Percentiles rank a stretch among this genome's conserved stretches.
phyloP scores from a whole-genome alignment of 2,888 invertebrate genomes.

The Agriopis leucophaearia region DNA sequence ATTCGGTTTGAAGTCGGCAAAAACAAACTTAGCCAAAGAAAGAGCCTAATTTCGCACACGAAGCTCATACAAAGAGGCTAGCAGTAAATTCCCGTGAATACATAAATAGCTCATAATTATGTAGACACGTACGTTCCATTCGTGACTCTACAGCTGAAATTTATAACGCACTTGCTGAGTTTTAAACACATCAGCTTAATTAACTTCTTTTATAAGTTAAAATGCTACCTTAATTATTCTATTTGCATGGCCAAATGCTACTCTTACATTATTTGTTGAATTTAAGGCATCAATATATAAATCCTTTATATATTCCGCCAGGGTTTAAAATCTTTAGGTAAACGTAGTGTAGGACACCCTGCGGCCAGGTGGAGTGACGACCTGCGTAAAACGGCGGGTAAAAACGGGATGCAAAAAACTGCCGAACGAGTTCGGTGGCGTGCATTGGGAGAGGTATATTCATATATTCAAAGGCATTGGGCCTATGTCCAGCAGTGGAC shows the following conservation, averaged over 20 bases:
- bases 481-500: too few species aligned
- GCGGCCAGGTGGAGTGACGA: too few species aligned
- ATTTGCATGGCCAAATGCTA: not conserved
- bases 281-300: too few species aligned
- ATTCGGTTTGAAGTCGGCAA: too few species aligned
- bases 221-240: not conserved
- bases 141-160: conserved; percentile 66
- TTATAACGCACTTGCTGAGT: conserved; percentile 60
- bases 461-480: too few species aligned
- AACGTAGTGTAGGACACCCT: not conserved
- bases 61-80: conserved; percentile 46
- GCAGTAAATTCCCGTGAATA: conserved; percentile 60
- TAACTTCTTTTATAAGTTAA: conserved; percentile 60
- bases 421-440: too few species aligned
- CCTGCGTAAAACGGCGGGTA: too few species aligned
- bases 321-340: too few species aligned
- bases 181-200: conserved; percentile 71
- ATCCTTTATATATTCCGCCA: too few species aligned
- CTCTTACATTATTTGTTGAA: not conserved
- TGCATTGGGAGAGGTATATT: too few species aligned
- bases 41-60: conserved; percentile 51
- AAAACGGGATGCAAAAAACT: too few species aligned
- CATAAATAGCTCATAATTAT: conserved; percentile 24
- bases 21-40: conserved; percentile 41
- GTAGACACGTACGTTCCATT: conserved; percentile 54